A percentile compares a stretch with the other conserved stretches of the same genome.
phyloP scores from a whole-genome alignment of 2,888 invertebrate genomes.

The Lissonota sp. region DNA sequence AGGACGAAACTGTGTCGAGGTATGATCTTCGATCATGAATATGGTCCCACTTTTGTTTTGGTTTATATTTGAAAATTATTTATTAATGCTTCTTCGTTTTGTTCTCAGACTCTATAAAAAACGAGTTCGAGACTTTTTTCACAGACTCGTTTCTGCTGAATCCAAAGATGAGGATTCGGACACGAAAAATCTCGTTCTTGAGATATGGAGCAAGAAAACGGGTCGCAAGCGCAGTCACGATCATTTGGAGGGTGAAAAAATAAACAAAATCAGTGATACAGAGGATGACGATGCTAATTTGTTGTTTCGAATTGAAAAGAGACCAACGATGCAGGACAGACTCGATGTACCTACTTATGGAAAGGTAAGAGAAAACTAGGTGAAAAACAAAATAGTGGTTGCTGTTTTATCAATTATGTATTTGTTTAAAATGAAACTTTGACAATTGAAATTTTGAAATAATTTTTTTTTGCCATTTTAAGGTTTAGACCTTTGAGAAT shows the following conservation, averaged over 20 bases:
- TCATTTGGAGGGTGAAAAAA: conserved; percentile 57
- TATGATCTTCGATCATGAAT: conserved; percentile 66
- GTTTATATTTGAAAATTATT: no score
- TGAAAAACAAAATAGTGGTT: not conserved
- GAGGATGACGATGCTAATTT: conserved; percentile 54
- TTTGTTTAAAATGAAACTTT: no score
- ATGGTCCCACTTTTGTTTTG: conserved; percentile 4
- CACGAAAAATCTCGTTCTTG: conserved; percentile 73
- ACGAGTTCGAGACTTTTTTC: conserved; percentile 71
- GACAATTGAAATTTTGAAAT: no score
- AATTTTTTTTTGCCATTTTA: no score
- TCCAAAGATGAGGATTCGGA: conserved; percentile 65
- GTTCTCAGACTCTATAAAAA: conserved; percentile 71
- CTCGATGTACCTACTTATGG: conserved; percentile 82
- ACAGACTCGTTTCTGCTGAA: conserved; percentile 65
- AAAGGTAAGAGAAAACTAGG: conserved; percentile 72
- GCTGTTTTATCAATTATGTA: no score
- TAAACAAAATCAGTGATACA: conserved; percentile 31
- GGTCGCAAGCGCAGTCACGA: conserved; percentile 54
- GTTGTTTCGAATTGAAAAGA: conserved; percentile 84
- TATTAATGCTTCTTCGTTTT: conserved; percentile 21
- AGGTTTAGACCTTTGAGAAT: no score
- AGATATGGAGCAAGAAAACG: conserved; percentile 75
- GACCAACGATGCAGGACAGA: conserved; percentile 80
- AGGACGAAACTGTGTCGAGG: conserved; percentile 75